Evolutionary conservation across 2,113 vertebrate species (phyloP).

Genomic region (Osmerus mordax): DNA sequence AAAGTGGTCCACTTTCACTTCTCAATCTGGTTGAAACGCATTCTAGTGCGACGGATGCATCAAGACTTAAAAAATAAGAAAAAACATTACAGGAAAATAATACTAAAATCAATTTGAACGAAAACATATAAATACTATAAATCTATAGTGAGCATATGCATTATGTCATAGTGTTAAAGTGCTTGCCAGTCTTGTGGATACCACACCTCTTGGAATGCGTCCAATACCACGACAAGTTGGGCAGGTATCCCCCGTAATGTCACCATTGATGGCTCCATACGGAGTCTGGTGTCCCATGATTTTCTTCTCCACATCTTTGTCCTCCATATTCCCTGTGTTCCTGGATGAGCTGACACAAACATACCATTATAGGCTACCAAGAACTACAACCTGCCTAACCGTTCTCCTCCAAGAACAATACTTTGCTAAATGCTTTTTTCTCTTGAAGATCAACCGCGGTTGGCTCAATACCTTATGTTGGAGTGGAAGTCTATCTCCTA

Average conservation of each 20-base stretch:
- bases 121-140: background rate
- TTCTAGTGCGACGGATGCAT: no score
- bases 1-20: background rate
- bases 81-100: no score
- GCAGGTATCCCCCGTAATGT: constrained; percentile 51
- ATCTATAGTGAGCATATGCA: background rate
- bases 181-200: background rate
- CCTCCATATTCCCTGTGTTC: constrained; percentile 34
- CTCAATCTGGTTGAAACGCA: no score
- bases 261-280: constrained; percentile 46
- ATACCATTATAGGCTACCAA: no score
- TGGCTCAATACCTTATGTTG: no score
- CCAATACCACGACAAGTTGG: constrained; percentile 83
- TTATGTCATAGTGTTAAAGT: background rate
- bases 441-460: no score
- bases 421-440: no score
- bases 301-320: background rate
- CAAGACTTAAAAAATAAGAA: no score
- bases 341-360: background rate
- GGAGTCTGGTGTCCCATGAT: background rate
- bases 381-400: no score
- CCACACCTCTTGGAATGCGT: constrained; percentile 75
- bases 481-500: no score
- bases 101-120: no score
- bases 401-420: no score